Percentiles rank a stretch among this genome's conserved stretches.
Evolutionary conservation across 1,140 invertebrate species (phyloP).

Genomic region (Polyergus mexicanus): DNA sequence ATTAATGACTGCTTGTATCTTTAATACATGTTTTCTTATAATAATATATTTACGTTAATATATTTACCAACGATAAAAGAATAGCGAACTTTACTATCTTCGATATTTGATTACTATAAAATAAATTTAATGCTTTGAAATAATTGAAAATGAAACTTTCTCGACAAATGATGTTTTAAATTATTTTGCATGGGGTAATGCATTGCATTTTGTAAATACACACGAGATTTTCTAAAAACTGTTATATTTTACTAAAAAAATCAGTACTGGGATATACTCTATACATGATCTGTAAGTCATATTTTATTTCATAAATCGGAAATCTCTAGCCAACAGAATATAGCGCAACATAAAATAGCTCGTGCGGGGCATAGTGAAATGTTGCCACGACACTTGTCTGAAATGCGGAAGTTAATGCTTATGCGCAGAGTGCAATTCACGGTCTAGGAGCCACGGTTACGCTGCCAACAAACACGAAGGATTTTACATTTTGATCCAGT

Average conservation of each 20-base stretch:
- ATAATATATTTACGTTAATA: not conserved
- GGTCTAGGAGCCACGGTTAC: not conserved
- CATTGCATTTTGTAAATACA: not conserved
- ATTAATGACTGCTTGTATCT: not conserved
- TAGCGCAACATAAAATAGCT: conserved; percentile 22
- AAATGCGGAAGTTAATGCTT: conserved; percentile 51
- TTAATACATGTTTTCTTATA: not conserved
- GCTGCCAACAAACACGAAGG: conserved; percentile 23
- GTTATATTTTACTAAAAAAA: not conserved
- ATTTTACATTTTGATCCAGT: conserved; percentile 36
- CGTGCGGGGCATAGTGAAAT: conserved; percentile 27
- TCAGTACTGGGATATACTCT: not conserved
- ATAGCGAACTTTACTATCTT: not conserved
- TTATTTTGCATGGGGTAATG: not conserved
- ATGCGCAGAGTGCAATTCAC: conserved; percentile 30
- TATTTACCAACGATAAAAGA: not conserved
- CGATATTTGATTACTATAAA: not conserved
- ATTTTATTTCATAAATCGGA: conserved; percentile 23
- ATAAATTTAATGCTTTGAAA: not conserved
- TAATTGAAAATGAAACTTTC: not conserved
- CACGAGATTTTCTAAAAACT: not conserved
- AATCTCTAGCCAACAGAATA: conserved; percentile 26
- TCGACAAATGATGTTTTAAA: not conserved
- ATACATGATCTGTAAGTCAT: not conserved
- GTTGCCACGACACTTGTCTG: conserved; percentile 32